phyloP scores from a whole-genome alignment of 2,888 invertebrate genomes.

The Sericinus montela region DNA sequence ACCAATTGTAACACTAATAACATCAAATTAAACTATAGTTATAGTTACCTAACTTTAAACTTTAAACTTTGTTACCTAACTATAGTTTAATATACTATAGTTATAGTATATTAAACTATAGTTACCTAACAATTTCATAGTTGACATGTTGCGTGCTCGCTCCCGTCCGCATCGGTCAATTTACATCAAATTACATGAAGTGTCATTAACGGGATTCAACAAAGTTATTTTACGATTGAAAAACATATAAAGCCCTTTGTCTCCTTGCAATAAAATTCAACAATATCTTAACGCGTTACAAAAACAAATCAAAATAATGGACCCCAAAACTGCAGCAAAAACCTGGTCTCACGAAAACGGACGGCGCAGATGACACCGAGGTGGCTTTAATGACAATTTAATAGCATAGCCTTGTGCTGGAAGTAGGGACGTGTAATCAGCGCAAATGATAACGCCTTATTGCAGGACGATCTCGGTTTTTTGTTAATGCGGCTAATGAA shows the following conservation, averaged over 20 bases:
- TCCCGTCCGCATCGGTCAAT: constrained; percentile 61
- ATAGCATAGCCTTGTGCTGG: constrained; percentile 71
- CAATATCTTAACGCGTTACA: constrained; percentile 23
- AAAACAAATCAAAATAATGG: constrained; percentile 33
- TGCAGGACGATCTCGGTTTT: constrained; percentile 5
- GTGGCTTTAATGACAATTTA: constrained; percentile 77
- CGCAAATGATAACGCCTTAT: constrained; percentile 53
- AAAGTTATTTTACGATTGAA: constrained; percentile 33
- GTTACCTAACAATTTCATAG: constrained; percentile 72
- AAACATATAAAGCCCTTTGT: constrained; percentile 33
- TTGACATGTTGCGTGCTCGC: constrained; percentile 72
- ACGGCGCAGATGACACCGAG: constrained; percentile 70
- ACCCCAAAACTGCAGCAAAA: constrained; percentile 74
- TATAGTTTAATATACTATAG: no score
- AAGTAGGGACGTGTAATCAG: constrained; percentile 67
- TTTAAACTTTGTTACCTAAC: no score
- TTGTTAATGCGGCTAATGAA: constrained; percentile 11
- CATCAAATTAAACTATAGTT: constrained; percentile 49
- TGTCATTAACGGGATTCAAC: constrained; percentile 65
- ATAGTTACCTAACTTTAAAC: constrained; percentile 65
- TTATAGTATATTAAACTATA: constrained; percentile 59
- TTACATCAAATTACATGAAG: constrained; percentile 72
- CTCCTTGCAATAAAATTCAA: constrained; percentile 38
- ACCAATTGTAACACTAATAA: constrained; percentile 53
- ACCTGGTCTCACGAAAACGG: constrained; percentile 65